Base-by-base conservation (phyloP, 1,140 invertebrate genomes). In the Drosophila seguyi region DNA sequence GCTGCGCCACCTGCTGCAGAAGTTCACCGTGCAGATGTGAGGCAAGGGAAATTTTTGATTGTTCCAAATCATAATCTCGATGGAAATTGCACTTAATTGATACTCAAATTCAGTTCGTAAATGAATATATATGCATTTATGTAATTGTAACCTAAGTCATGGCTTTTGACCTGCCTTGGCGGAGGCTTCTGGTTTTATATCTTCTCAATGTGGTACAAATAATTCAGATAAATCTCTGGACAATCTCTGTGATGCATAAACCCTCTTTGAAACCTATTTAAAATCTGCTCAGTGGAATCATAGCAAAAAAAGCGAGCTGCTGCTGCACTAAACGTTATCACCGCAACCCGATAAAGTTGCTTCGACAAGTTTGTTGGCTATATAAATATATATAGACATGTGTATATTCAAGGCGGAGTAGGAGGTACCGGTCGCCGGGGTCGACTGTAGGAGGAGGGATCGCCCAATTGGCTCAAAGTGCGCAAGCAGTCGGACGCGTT, bases 1-100 rank as follows among this genome's bases (percentile, higher is more conserved):
- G 75, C 78, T 95, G 27, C 92, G 93, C 52, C 93, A 93, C 71
- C 87, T 95, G 20, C 80, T 95, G 18, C 84, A 92, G 39, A 91
- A 91, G 72, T 92, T 90, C 7, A 81, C 76, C 34, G 83, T 82
- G 10, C 91, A 59, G 36, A 20, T 36, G 16, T 22, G 25, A 48
- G 45, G 8, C 2, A 4, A n/a, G n/a, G n/a, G n/a, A n/a, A n/a
- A n/a, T n/a, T 14, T 27, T 8, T 3, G 5, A 3, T 31, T 18
- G 14, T n/a, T 18, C 22, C 7, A 5, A 22, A 16, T 22, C 44
- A 29, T 22, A 22, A 16, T 13, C 27, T 36, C 36, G n/a, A 42
- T 25, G 20, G 11, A 34, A 50, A 65, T 42, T 14, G 14, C 22
- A 18, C 18, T 16, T 41, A 38, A 52, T 66, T 66, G 31, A 22